Percentiles rank a stretch among this genome's conserved stretches.
These are phyloP conservation scores for Limulus polyphemus DNA, from an alignment of 2,888 invertebrate species.

Conservation along the genomic window DNA sequence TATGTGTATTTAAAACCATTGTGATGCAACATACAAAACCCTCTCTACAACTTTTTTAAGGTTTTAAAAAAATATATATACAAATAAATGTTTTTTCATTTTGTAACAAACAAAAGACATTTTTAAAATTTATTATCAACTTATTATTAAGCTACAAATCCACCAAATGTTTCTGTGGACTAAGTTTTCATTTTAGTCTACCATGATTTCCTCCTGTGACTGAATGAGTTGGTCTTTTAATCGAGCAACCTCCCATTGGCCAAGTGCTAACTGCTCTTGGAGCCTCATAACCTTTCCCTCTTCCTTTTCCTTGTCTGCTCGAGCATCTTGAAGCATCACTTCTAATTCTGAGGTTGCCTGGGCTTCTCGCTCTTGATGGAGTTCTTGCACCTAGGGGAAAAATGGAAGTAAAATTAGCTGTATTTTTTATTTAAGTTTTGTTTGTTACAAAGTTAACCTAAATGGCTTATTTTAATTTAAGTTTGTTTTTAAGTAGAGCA, in stretches of 20 bases:
- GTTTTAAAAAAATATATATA: too few relatives aligned
- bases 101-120: too few relatives aligned
- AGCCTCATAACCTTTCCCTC: constrained; percentile 38
- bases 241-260: constrained; percentile 53
- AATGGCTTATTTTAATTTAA: too few relatives aligned
- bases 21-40: too few relatives aligned
- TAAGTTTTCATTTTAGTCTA: too few relatives aligned
- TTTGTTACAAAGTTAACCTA: too few relatives aligned
- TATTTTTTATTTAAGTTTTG: too few relatives aligned
- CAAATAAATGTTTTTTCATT: too few relatives aligned
- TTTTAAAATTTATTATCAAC: neutral
- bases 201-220: constrained; percentile 55
- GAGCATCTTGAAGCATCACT: constrained; percentile 45
- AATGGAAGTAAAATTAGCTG: too few relatives aligned
- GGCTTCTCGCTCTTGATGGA: constrained; percentile 44
- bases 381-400: constrained; percentile 47
- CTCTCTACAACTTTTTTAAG: too few relatives aligned
- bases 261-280: constrained; percentile 48
- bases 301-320: constrained; percentile 57
- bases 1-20: too few relatives aligned
- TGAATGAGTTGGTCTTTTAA: constrained; percentile 53
- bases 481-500: too few relatives aligned
- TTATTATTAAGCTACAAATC: neutral
- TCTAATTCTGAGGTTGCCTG: constrained; percentile 59
- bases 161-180: neutral